Evolutionary conservation across 2,113 vertebrate genomes (phyloP).

Genomic region (Rhabdornis inornatus): DNA sequence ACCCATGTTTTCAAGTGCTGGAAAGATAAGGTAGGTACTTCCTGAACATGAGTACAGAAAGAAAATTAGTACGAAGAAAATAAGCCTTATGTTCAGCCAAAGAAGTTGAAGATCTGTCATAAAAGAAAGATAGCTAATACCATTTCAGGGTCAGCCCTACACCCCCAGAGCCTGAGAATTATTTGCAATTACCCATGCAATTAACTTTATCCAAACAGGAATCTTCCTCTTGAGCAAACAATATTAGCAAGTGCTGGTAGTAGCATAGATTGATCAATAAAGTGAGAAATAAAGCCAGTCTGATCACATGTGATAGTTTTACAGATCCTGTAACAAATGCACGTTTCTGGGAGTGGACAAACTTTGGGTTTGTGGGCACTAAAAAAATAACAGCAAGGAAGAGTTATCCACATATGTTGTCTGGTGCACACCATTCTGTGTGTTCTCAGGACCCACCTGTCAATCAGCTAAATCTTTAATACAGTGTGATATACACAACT

Average conservation of each 20-base stretch:
- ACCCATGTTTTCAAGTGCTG: neutral
- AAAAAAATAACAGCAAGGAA: neutral
- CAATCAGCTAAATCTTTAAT: neutral
- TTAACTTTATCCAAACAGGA: neutral
- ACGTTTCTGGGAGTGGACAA: neutral
- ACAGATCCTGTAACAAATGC: neutral
- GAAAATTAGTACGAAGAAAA: neutral
- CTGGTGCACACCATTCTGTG: too few relatives aligned
- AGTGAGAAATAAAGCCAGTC: neutral
- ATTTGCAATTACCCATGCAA: neutral
- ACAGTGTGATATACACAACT: neutral
- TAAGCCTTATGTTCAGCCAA: neutral
- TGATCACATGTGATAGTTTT: neutral
- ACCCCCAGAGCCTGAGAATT: neutral
- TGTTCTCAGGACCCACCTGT: neutral
- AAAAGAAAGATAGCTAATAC: neutral
- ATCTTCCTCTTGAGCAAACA: neutral
- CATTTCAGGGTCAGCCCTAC: neutral
- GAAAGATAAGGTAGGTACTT: neutral
- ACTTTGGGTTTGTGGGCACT: neutral
- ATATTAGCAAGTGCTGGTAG: neutral
- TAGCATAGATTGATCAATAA: neutral
- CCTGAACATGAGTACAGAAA: neutral
- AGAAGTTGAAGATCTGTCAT: neutral
- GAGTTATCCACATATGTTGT: neutral